A percentile compares a stretch with the other conserved stretches of the same genome.
These are phyloP conservation scores for Ceratothoa steindachneri DNA, from an alignment of 2,888 invertebrate species.

Conservation along the genomic window DNA sequence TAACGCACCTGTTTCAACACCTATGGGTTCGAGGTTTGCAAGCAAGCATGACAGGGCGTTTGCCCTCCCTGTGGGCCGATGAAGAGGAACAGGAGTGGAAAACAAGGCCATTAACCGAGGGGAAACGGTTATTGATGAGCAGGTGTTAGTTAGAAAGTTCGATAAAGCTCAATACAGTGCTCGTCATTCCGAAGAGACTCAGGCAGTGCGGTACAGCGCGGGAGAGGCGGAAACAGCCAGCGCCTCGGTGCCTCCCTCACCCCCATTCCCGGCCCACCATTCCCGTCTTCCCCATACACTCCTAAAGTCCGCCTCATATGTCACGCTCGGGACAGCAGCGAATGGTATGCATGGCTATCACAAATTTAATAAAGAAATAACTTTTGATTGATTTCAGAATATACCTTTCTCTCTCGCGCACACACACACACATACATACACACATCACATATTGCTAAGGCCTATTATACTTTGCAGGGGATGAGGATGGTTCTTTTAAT, in stretches of 20 bases:
- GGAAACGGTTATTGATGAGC: background rate
- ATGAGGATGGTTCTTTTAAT: too few species aligned
- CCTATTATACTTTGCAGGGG: too few species aligned
- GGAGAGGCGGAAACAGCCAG: background rate
- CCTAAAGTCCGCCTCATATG: too few species aligned
- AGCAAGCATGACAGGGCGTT: background rate
- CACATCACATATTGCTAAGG: too few species aligned
- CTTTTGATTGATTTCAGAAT: too few species aligned
- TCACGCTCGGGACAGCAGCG: too few species aligned
- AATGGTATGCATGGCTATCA: too few species aligned
- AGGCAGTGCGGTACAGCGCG: background rate
- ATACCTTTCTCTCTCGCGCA: too few species aligned
- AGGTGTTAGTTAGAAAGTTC: background rate
- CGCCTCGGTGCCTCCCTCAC: background rate
- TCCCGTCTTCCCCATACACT: too few species aligned
- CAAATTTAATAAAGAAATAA: too few species aligned
- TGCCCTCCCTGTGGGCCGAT: background rate
- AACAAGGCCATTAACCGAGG: background rate
- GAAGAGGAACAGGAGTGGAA: background rate
- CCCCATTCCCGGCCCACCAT: background rate
- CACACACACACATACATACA: too few species aligned
- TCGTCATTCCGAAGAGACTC: background rate
- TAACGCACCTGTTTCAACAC: slow-evolving; percentile 3
- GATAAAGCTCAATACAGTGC: background rate
- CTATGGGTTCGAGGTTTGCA: background rate